Evolutionary conservation across 2,797 vertebrate species (phyloP).

Genomic region (Meda fulgida): DNA sequence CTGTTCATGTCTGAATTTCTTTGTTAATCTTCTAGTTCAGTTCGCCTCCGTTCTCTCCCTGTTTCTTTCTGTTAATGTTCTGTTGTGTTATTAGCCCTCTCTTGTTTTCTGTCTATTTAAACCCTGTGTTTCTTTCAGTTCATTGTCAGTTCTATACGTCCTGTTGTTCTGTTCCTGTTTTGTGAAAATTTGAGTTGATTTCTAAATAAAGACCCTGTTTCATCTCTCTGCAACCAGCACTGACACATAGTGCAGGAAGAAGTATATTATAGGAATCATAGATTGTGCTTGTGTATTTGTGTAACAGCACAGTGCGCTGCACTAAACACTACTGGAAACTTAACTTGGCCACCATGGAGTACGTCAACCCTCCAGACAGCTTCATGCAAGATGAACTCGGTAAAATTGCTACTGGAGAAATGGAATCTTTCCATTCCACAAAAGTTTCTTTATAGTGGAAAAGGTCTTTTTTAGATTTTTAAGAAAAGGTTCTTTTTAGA

Average conservation of each 20-base stretch:
- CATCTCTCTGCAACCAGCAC: too few relatives aligned
- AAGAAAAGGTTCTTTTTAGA: not conserved
- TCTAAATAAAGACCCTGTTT: too few relatives aligned
- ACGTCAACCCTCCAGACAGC: conserved; percentile 82
- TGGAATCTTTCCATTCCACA: not conserved
- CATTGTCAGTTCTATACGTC: too few relatives aligned
- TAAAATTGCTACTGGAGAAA: conserved; percentile 55
- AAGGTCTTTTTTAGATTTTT: not conserved
- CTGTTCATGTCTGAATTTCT: too few relatives aligned
- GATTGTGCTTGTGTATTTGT: not conserved
- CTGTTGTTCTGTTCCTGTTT: too few relatives aligned
- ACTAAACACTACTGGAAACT: conserved; percentile 85
- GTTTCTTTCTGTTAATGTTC: too few relatives aligned
- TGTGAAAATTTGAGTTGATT: too few relatives aligned
- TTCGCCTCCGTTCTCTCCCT: too few relatives aligned
- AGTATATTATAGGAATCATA: not conserved
- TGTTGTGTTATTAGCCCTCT: too few relatives aligned
- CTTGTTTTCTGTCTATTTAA: too few relatives aligned
- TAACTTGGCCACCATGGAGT: conserved; percentile 80
- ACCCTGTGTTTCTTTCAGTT: too few relatives aligned
- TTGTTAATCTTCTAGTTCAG: too few relatives aligned
- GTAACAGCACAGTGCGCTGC: conserved; percentile 76
- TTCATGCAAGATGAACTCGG: conserved; percentile 83
- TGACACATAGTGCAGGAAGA: not conserved
- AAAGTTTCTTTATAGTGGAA: not conserved